Evolutionary conservation across 2,113 vertebrate genomes (phyloP).

Genomic region (Phasianus colchicus): DNA sequence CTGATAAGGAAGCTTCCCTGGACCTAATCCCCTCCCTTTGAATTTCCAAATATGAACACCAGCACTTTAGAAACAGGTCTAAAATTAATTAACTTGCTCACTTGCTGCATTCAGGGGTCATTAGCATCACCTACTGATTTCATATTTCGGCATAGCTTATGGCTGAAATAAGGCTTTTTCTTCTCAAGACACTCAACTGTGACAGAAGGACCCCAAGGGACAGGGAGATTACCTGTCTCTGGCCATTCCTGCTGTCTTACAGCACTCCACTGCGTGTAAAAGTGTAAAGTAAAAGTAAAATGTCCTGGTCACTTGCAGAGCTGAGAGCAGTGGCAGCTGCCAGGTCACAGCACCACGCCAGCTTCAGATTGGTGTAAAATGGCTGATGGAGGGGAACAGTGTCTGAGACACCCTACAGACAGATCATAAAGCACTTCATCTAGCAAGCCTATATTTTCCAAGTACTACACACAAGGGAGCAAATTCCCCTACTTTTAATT

Average conservation of each 20-base stretch:
- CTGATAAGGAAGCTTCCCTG: background rate
- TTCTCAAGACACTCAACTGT: background rate
- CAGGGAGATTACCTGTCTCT: background rate
- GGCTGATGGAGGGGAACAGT: accelerated
- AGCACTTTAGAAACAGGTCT: background rate
- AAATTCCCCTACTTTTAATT: background rate
- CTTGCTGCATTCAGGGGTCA: background rate
- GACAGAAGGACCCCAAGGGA: background rate
- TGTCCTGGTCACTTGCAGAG: accelerated
- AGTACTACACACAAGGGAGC: background rate
- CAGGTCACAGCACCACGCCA: background rate
- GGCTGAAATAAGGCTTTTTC: background rate
- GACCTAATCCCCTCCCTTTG: background rate
- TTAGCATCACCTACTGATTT: background rate
- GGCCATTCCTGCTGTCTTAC: background rate
- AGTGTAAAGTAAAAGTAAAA: background rate
- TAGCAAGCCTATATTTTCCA: background rate
- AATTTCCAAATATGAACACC: background rate
- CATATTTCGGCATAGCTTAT: background rate
- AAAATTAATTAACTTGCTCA: background rate
- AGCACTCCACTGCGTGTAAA: accelerated
- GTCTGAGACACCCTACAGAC: background rate
- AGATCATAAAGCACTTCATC: background rate
- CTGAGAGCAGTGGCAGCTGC: background rate
- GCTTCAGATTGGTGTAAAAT: background rate